Evolutionary conservation across 2,113 vertebrate species (phyloP), one percentile per base, ranked within the genome.

Genomic region (Pteruthius melanotis): DNA sequence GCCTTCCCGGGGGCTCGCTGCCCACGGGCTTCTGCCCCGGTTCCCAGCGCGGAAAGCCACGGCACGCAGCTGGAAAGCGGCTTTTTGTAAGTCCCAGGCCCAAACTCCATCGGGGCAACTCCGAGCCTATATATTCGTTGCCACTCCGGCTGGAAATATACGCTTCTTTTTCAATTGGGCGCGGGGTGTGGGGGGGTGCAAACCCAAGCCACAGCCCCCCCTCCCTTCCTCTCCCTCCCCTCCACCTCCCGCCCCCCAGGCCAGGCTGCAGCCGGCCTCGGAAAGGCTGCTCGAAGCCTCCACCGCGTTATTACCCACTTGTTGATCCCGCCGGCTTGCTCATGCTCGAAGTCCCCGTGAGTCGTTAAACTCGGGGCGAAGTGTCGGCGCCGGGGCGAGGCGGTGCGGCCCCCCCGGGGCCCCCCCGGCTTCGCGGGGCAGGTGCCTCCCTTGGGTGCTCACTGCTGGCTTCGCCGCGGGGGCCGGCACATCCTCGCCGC

Each of bases 261-360:
- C 89, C 85, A 52, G 71, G 84, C 83, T 85, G 79, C 56, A 52
- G 56, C 86, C 78, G 27, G 19, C 28, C 65, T 74, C 52, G 59
- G 78, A 42, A 83, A 65, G 39, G 75, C 57, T 49, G 78, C 57
- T 78, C 52, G 90, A 85, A 89, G 66, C 76, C 93, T 78, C 52
- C 95, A 24, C 91, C 87, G 45, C 93, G 86, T 94, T 94, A 84
- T 97, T 98, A 99, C 98, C 99, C 99, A 99, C 99, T 99, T 99
- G 99, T 99, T 99, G 99, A 99, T 98, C 99, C 98, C 27, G 99
- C 98, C 42, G 99, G 98, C 98, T 99, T 99, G 98, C 99, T 99
- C 99, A 99, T 99, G 94, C 89, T 99, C 97, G 94, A 97, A 85
- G 78, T 70, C 81, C 89, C 74, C 66, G 50, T 63, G 95, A 92